A percentile compares a stretch with the other conserved stretches of the same genome.
Evolutionary conservation across 2,888 invertebrate genomes (phyloP).

Genomic region (Saturnia japonica): DNA sequence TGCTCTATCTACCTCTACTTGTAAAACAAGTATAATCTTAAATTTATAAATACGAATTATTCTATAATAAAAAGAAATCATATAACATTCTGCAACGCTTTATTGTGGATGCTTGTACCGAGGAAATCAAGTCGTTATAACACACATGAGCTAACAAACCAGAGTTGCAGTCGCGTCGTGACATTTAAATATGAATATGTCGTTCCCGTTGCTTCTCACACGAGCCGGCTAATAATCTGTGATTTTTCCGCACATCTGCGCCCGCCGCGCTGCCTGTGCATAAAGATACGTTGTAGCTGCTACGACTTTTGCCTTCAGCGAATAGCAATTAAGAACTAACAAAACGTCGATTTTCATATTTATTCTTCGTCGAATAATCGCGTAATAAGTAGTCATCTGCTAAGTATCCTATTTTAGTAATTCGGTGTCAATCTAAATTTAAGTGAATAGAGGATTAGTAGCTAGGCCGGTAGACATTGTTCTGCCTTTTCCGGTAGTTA

Average conservation of each 20-base stretch:
- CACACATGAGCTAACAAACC: conserved; percentile 58
- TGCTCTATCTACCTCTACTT: no score
- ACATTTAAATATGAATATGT: conserved; percentile 80
- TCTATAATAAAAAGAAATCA: not conserved
- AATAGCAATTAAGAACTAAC: conserved; percentile 27
- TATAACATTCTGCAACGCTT: not conserved
- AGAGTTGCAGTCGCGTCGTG: conserved; percentile 55
- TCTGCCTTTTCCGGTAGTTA: no score
- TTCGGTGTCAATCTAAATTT: not conserved
- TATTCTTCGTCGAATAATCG: conserved; percentile 31
- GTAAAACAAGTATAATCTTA: not conserved
- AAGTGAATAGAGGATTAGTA: not conserved
- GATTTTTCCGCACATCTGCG: conserved; percentile 77
- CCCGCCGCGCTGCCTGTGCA: conserved; percentile 37
- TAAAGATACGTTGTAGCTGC: conserved; percentile 29
- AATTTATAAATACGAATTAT: not conserved
- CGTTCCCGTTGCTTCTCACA: conserved; percentile 52
- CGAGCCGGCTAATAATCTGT: conserved; percentile 68
- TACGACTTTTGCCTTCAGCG: conserved; percentile 28
- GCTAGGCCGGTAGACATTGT: no score
- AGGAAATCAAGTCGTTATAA: conserved; percentile 16
- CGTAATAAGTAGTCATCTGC: not conserved
- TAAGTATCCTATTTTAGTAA: not conserved
- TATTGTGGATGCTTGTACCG: not conserved
- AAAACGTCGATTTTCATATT: conserved; percentile 25